phyloP scores from a whole-genome alignment of 2,797 vertebrate genomes.

The Gymnoscopelus microlampas region DNA sequence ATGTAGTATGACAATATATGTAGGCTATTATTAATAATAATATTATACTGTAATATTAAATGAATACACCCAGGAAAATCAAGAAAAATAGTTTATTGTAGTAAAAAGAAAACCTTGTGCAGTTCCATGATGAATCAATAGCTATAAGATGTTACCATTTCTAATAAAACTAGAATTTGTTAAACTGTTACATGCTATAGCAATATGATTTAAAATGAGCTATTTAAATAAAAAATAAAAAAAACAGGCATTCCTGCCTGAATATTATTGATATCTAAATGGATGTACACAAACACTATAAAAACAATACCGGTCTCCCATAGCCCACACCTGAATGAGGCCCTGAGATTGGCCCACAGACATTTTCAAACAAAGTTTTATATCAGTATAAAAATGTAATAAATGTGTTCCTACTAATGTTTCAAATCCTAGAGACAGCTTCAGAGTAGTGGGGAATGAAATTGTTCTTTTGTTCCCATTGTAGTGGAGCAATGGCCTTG shows the following conservation, averaged over 20 bases:
- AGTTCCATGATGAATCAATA: background rate
- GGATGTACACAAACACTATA: background rate
- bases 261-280: background rate
- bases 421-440: background rate
- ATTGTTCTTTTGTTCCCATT: background rate
- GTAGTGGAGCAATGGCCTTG: background rate
- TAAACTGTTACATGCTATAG: constrained; percentile 29
- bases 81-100: constrained; percentile 62
- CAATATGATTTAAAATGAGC: constrained; percentile 24
- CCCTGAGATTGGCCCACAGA: background rate
- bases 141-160: constrained; percentile 15
- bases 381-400: constrained; percentile 9
- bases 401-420: background rate
- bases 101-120: constrained; percentile 34
- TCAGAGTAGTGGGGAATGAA: constrained; percentile 8
- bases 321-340: background rate
- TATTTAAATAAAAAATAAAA: constrained; percentile 40
- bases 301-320: background rate
- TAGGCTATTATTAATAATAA: background rate
- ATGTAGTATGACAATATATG: background rate
- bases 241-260: constrained; percentile 25
- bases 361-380: constrained; percentile 10
- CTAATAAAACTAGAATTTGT: constrained; percentile 43
- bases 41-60: constrained; percentile 5
- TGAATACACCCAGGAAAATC: constrained; percentile 27